Evolutionary conservation across 2,888 invertebrate species (phyloP), one percentile per base, ranked within the genome.

Genomic region (Hedychridium roseum): DNA sequence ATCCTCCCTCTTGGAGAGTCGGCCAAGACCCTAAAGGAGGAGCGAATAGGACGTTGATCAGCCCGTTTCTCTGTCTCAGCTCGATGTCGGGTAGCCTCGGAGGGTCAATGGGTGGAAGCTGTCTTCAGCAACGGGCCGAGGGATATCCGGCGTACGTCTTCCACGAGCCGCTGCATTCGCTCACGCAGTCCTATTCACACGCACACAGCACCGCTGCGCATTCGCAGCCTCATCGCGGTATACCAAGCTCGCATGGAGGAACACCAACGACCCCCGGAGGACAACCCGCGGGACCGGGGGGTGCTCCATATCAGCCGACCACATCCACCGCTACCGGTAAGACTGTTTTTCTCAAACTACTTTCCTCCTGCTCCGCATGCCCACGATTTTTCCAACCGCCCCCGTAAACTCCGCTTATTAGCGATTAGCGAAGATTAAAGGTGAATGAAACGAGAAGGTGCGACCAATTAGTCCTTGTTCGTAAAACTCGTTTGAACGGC

Each of bases 111-210:
- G 86, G 86, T 66, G 88, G 88, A 68, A 92, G 89, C 79, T 94
- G 90, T 79, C 87, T 90, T 66, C 94, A 91, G 79, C 92, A 92
- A 80, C 84, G 91, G 47, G 89, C 91, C 74, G 81, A 84, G 61
- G 89, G 89, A 43, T 93, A 93, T 80, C 92, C 92, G 42, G 77
- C 78, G 26, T 94, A 94, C 83, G 94, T 94, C 89, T 94, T 94
- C 81, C 89, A 91, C 68, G 93, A 94, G 81, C 92, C 93, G 52
- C 84, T 94, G 47, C 86, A 86, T 74, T 87, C 89, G 44, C 80
- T 90, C 54, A 86, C 88, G 68, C 86, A 88, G 56, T 85, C 87
- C 62, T 89, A 88, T 79, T 85, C 87, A 64, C 89, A 90, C 61
- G 74, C 86, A 89, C 65, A 86, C 72, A 85, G 90, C 59, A 87